Evolutionary conservation across 2,113 vertebrate genomes (phyloP).

Genomic region (Willisornis vidua): DNA sequence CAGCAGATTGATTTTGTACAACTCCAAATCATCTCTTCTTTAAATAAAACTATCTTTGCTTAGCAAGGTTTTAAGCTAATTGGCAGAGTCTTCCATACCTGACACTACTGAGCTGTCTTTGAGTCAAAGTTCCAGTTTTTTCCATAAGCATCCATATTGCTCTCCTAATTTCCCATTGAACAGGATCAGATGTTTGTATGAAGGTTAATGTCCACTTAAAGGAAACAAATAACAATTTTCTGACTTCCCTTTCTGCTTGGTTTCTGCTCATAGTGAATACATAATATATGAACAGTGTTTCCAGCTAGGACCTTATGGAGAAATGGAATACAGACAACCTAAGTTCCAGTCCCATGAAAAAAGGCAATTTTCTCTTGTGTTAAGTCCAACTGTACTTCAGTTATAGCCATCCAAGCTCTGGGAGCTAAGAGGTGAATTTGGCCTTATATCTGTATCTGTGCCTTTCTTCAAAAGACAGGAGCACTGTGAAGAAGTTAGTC

Average conservation of each 20-base stretch:
- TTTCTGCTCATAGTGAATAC: neutral
- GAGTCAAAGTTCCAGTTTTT: neutral
- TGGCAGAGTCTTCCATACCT: neutral
- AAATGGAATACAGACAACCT: neutral
- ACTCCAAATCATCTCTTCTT: neutral
- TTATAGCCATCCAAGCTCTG: neutral
- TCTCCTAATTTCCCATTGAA: neutral
- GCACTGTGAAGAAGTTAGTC: neutral
- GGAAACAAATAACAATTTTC: neutral
- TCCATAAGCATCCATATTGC: neutral
- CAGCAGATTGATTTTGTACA: slow-evolving; percentile 4
- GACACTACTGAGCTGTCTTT: neutral
- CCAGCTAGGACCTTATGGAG: neutral
- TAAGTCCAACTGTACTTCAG: neutral
- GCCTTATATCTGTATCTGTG: neutral
- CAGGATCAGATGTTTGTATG: neutral
- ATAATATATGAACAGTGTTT: neutral
- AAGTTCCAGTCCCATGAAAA: neutral
- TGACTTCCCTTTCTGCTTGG: neutral
- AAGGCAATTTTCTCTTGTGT: neutral
- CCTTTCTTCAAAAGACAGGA: neutral
- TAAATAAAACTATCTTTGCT: neutral
- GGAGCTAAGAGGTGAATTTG: neutral
- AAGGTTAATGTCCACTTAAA: neutral
- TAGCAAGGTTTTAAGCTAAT: neutral